Evolutionary conservation across 2,797 vertebrate genomes (phyloP).

Genomic region (Epinephelus malabaricus): DNA sequence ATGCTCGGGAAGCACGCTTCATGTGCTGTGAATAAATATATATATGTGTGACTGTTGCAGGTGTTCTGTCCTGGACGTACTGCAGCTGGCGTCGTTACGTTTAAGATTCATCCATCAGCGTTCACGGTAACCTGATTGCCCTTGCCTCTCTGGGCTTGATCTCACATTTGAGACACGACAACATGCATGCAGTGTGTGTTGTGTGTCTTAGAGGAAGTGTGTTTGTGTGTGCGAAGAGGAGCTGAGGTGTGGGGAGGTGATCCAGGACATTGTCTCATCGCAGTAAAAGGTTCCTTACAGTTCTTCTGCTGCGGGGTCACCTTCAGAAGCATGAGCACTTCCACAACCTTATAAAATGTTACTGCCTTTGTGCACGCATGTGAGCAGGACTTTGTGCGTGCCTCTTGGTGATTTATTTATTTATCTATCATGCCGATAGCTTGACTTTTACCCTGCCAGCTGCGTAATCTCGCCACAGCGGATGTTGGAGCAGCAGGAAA

Average conservation of each 20-base stretch:
- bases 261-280: conserved; percentile 70
- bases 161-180: conserved; percentile 28
- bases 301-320: conserved; percentile 66
- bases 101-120: conserved; percentile 49
- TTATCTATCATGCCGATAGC: conserved; percentile 28
- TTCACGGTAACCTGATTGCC: conserved; percentile 46
- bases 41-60: conserved; percentile 18
- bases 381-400: conserved; percentile 26
- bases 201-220: neutral
- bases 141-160: conserved; percentile 24
- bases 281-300: conserved; percentile 71
- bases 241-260: conserved; percentile 59
- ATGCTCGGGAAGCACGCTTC: conserved; percentile 29
- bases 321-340: conserved; percentile 68
- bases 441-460: conserved; percentile 48
- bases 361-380: conserved; percentile 33
- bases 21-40: conserved; percentile 43
- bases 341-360: conserved; percentile 69
- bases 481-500: conserved; percentile 20
- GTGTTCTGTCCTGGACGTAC: conserved; percentile 10
- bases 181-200: conserved; percentile 14
- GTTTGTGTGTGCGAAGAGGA: conserved; percentile 30
- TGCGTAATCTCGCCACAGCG: conserved; percentile 29
- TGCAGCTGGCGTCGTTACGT: conserved; percentile 1
- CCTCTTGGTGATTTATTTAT: conserved; percentile 36